Conservation (phyloP, 2,888 invertebrate species). For the Epistrophe eligans region DNA sequence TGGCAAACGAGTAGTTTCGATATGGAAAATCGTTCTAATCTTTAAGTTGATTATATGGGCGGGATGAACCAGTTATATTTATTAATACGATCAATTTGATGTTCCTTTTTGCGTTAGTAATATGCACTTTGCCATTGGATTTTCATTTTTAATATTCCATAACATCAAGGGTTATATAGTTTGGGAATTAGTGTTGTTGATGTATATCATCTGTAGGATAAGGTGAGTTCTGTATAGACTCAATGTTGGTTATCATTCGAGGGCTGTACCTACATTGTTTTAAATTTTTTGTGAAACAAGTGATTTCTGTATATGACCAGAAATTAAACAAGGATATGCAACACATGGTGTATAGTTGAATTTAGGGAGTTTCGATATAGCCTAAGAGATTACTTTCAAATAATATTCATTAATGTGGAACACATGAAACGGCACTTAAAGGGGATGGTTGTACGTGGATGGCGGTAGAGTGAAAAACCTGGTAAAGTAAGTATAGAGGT, state of each 20-base stretch:
- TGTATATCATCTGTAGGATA: background rate
- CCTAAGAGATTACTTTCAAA: slow-evolving; percentile 70
- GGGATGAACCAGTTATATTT: slow-evolving; percentile 84
- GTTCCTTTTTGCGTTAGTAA: slow-evolving; percentile 82
- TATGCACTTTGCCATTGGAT: slow-evolving; percentile 45
- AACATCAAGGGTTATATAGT: slow-evolving; percentile 59
- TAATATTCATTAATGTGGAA: slow-evolving; percentile 76
- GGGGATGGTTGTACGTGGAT: slow-evolving; percentile 21
- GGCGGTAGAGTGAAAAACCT: background rate
- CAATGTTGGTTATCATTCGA: background rate
- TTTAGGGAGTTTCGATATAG: slow-evolving; percentile 32
- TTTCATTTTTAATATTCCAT: slow-evolving; percentile 49
- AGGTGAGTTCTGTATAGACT: background rate
- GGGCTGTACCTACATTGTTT: slow-evolving; percentile 37
- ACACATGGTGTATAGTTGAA: slow-evolving; percentile 48
- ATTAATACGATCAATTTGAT: slow-evolving; percentile 84
- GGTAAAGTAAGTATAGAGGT: slow-evolving; percentile 1
- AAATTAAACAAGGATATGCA: slow-evolving; percentile 38
- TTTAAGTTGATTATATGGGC: slow-evolving; percentile 83
- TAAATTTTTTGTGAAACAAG: slow-evolving; percentile 31
- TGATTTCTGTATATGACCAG: slow-evolving; percentile 7
- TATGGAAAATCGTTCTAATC: slow-evolving; percentile 80
- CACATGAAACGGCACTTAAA: slow-evolving; percentile 76
- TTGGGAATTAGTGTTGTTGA: slow-evolving; percentile 15
- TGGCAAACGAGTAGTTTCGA: slow-evolving; percentile 73